A percentile compares a stretch with the other conserved stretches of the same genome.
These are phyloP conservation scores for Dioctria rufipes DNA, from an alignment of 2,888 invertebrate genomes.

Conservation along the genomic window DNA sequence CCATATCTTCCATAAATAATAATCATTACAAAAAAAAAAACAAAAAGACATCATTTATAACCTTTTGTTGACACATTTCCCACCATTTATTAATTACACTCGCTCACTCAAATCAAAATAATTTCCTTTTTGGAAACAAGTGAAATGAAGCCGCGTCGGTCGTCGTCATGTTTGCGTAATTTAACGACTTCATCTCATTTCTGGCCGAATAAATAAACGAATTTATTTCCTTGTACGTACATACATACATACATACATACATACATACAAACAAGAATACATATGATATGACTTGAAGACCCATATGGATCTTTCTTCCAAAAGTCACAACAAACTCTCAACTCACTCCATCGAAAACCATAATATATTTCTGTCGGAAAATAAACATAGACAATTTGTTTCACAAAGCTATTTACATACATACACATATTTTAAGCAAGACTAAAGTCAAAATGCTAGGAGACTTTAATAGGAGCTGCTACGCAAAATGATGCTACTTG, in stretches of 20 bases:
- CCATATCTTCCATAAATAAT: no score
- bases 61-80: no score
- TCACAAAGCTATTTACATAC: slow-evolving; percentile 40
- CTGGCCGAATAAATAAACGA: slow-evolving; percentile 35
- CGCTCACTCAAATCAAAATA: no score
- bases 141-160: neutral
- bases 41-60: no score
- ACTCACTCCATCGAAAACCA: slow-evolving; percentile 5
- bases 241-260: neutral
- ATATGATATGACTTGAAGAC: neutral
- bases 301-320: no score
- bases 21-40: no score
- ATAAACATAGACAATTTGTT: slow-evolving; percentile 40
- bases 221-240: slow-evolving; percentile 15
- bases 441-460: slow-evolving; percentile 30
- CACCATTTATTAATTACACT: no score
- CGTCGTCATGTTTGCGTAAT: slow-evolving; percentile 24
- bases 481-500: neutral
- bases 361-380: slow-evolving; percentile 36
- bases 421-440: slow-evolving; percentile 44
- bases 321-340: neutral
- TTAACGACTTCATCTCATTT: slow-evolving; percentile 37
- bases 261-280: neutral
- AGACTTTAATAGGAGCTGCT: slow-evolving; percentile 33
- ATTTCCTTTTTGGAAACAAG: neutral